Percentiles rank a stretch among this genome's conserved stretches.
These are phyloP conservation scores for Python bivittatus DNA, from an alignment of 2,113 vertebrate species.

Conservation along the genomic window DNA sequence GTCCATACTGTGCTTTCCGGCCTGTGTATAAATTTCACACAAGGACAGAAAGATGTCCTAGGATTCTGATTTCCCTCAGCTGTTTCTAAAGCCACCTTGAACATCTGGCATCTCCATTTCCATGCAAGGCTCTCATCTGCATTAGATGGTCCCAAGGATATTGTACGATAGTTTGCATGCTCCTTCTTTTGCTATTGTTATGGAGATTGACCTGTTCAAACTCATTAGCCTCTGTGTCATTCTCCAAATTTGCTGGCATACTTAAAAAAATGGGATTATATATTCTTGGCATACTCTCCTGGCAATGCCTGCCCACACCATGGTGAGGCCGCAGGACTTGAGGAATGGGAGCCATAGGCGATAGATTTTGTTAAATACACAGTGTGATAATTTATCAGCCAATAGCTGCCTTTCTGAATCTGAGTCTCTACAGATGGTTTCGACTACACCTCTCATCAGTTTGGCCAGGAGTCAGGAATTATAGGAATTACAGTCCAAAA, in stretches of 20 bases:
- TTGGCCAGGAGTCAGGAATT: background rate
- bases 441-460: background rate
- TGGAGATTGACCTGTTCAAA: background rate
- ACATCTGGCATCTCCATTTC: too few species aligned
- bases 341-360: background rate
- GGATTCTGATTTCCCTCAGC: too few species aligned
- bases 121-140: too few species aligned
- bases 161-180: background rate
- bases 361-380: background rate
- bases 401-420: background rate
- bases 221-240: background rate
- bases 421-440: background rate
- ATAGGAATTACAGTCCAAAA: background rate
- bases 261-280: background rate
- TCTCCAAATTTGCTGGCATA: background rate
- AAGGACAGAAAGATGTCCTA: too few species aligned
- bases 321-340: background rate
- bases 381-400: too few species aligned
- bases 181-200: background rate
- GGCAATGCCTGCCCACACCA: background rate
- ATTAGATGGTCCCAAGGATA: background rate
- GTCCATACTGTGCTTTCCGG: too few species aligned
- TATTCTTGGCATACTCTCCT: background rate
- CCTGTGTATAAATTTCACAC: too few species aligned
- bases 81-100: too few species aligned